These are phyloP conservation scores for Bos indicus DNA, from an alignment of 2,113 vertebrate genomes.

Conservation along the genomic window DNA sequence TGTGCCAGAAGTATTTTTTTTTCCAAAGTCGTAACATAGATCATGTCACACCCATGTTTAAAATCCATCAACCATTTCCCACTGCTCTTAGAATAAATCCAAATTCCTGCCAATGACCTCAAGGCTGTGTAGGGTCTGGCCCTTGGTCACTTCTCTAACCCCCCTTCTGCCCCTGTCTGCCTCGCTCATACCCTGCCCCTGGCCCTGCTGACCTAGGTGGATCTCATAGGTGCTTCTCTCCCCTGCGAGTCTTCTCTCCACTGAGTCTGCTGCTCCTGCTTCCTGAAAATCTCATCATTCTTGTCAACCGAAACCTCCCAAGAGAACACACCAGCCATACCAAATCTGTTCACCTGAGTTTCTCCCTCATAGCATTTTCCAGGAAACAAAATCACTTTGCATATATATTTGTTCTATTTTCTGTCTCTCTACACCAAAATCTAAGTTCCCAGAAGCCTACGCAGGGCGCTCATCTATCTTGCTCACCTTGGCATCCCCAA, in stretches of 20 bases:
- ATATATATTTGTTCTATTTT: not conserved
- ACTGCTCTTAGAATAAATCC: not conserved
- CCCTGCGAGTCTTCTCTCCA: too few relatives aligned
- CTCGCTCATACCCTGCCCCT: not conserved
- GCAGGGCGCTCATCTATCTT: not conserved
- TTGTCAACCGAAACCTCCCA: not conserved
- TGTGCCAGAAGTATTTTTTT: not conserved
- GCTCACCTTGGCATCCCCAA: not conserved
- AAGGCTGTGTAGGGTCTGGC: not conserved
- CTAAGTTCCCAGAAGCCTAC: not conserved
- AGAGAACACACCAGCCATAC: not conserved
- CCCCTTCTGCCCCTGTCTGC: not conserved
- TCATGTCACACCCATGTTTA: constrained; percentile 8
- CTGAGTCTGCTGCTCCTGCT: not conserved
- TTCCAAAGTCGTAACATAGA: constrained; percentile 7
- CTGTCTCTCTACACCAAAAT: not conserved
- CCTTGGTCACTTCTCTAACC: not conserved
- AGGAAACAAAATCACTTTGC: not conserved
- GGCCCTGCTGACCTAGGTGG: not conserved
- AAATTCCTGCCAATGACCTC: not conserved
- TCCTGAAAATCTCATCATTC: constrained; percentile 10
- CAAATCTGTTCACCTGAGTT: constrained; percentile 10
- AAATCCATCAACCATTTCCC: not conserved
- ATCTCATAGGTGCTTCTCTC: not conserved
- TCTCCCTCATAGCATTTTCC: not conserved